Base-by-base conservation (phyloP, 2,888 invertebrate genomes). In the Drosophila melanosoma region DNA sequence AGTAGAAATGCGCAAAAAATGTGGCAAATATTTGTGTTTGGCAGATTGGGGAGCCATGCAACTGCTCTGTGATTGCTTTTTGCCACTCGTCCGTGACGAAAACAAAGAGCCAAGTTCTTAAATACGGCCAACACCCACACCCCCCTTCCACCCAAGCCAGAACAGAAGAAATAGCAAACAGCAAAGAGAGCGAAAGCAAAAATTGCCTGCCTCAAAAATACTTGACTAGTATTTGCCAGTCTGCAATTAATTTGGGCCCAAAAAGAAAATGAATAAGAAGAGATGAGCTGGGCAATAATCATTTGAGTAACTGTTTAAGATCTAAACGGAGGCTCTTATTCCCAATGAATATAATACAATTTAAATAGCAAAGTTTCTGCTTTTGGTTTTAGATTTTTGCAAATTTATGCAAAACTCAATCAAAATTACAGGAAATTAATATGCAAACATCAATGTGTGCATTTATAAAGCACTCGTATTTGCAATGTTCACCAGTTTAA, bases 51-150 rank as follows among this genome's bases (percentile, higher is more conserved):
- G 45, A 49, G 42, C 48, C 40, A 58, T n/a, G 76, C 32, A 71
- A 78, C 59, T 73, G 70, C 58, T 69, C 79, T 74, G 68, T 85
- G 89, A 85, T 85, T 85, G 85, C 85, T 89, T 85, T 85, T 82
- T 67, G 85, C 82, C 85, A 87, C 87, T 87, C 72, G 85, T 69
- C 89, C 85, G 85, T 85, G 89, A 85, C 89, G 89, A 87, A 85
- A 84, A 89, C 89, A 85, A 85, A 82, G 73, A 70, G 69, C 69
- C 63, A 56, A 62, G 63, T 58, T 63, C 63, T 61, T 67, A 51
- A 45, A 36, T 72, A 53, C 62, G 23, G 6, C 5, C 29, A 29
- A 29, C 29, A 29, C 29, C 29, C 29, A 29, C 6, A 62, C 38
- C 60, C 35, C 23, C 23, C n/a, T n/a, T n/a, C 12, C 57, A 48